These are phyloP conservation scores for Dicranocentrus wangi DNA, from an alignment of 2,888 invertebrate genomes.

Conservation along the genomic window DNA sequence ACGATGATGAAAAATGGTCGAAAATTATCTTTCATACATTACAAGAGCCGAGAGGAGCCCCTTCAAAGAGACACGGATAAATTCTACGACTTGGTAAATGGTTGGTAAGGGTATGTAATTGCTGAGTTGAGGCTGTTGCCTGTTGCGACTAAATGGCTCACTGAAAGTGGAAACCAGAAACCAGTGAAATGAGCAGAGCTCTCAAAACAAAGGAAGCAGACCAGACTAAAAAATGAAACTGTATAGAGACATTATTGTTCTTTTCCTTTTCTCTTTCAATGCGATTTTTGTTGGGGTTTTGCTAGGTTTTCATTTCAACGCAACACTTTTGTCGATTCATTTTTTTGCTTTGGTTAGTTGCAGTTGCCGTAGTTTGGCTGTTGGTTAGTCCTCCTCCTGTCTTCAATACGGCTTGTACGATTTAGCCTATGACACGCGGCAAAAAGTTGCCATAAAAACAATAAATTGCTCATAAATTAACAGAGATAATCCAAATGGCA, in stretches of 20 bases:
- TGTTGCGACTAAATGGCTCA: slow-evolving; percentile 35
- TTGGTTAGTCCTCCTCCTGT: no score
- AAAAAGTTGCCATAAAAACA: no score
- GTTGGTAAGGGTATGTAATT: slow-evolving; percentile 7
- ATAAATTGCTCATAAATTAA: no score
- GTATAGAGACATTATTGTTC: slow-evolving; percentile 35
- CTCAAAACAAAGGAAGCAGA: slow-evolving; percentile 6
- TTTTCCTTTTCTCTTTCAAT: slow-evolving; percentile 52
- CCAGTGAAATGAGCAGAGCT: slow-evolving; percentile 36
- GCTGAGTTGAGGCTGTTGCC: not conserved
- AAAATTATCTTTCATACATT: slow-evolving; percentile 25
- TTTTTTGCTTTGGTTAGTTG: slow-evolving; percentile 35
- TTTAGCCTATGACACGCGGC: no score
- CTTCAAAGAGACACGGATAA: not conserved
- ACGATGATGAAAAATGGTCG: slow-evolving; percentile 35
- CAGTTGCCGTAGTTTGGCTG: no score
- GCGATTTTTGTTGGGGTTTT: slow-evolving; percentile 33
- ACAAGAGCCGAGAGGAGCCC: no score
- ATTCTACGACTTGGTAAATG: not conserved
- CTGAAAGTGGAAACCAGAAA: slow-evolving; percentile 62
- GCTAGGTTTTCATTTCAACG: slow-evolving; percentile 48
- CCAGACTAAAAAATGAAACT: slow-evolving; percentile 49
- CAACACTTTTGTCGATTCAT: slow-evolving; percentile 47
- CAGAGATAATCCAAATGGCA: no score
- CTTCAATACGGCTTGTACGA: no score